These are phyloP conservation scores for Muntiacus reevesi DNA, from an alignment of 2,113 vertebrate genomes.

Conservation along the genomic window DNA sequence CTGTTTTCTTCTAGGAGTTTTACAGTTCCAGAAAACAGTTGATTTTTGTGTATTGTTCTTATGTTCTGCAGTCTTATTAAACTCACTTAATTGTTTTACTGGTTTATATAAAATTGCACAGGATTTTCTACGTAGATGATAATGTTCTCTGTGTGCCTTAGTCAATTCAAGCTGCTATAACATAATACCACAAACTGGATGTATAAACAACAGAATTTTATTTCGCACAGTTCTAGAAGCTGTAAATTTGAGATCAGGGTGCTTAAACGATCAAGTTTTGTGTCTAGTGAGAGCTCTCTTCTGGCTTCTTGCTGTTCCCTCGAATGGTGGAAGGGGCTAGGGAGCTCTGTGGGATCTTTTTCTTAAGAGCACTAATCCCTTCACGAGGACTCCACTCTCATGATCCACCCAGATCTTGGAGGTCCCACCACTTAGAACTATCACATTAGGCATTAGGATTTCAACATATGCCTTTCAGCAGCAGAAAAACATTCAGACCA, in stretches of 20 bases:
- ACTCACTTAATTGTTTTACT: not conserved
- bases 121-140: not conserved
- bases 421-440: not conserved
- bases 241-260: not conserved
- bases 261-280: not conserved
- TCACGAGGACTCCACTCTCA: not conserved
- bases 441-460: not conserved
- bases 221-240: not conserved
- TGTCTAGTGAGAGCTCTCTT: not conserved
- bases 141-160: not conserved
- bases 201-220: not conserved
- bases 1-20: not conserved
- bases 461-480: not conserved
- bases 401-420: not conserved
- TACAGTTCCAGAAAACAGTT: not conserved
- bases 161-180: not conserved
- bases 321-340: not conserved
- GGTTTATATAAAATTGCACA: not conserved
- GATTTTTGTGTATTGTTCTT: not conserved
- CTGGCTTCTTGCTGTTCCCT: not conserved
- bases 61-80: not conserved
- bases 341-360: not conserved
- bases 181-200: not conserved
- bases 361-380: not conserved
- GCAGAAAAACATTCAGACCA: not conserved